phyloP scores from a whole-genome alignment of 2,888 invertebrate species.

The Siphonodentalium dalli region DNA sequence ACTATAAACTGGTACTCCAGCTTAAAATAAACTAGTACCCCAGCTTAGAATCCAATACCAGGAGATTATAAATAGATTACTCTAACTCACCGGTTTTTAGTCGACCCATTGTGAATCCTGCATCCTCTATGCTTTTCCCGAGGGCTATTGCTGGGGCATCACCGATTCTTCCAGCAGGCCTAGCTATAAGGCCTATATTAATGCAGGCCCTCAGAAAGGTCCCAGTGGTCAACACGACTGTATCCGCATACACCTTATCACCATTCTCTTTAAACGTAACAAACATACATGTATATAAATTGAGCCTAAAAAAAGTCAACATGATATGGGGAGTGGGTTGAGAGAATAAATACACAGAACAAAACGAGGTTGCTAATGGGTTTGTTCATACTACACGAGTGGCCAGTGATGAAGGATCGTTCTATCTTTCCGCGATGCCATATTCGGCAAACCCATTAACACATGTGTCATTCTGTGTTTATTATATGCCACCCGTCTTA shows the following conservation, averaged over 20 bases:
- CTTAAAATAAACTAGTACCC: neutral
- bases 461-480: too few relatives aligned
- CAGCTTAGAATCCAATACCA: neutral
- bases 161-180: conserved; percentile 82
- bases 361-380: neutral
- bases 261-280: conserved; percentile 45
- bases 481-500: too few relatives aligned
- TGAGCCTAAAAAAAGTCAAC: neutral
- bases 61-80: neutral
- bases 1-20: neutral
- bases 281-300: neutral
- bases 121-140: conserved; percentile 73
- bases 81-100: conserved; percentile 79
- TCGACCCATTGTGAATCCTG: conserved; percentile 79
- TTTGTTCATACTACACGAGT: too few relatives aligned
- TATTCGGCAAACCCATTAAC: too few relatives aligned
- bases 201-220: conserved; percentile 87
- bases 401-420: too few relatives aligned
- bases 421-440: too few relatives aligned
- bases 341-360: neutral
- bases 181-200: conserved; percentile 78
- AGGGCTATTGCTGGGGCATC: conserved; percentile 81
- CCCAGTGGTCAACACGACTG: conserved; percentile 85
- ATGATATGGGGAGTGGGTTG: neutral
- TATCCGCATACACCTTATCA: conserved; percentile 65